Conservation (phyloP, 2,888 invertebrate species). For the Caradrina clavipalpis region DNA sequence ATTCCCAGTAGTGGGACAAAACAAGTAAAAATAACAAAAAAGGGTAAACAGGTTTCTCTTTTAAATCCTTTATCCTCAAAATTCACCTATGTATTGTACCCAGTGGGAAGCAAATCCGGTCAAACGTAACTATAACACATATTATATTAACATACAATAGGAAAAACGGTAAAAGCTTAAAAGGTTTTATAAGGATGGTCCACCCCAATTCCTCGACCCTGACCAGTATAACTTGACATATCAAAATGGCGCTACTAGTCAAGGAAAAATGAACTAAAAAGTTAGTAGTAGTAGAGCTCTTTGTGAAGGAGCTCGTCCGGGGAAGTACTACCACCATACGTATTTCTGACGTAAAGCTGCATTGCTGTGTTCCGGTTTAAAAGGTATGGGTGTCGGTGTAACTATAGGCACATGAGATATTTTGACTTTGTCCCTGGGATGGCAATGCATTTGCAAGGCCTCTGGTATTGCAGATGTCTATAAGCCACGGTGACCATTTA, state of each 20-base stretch:
- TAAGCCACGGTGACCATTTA: too few relatives aligned
- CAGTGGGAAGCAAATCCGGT: slow-evolving; percentile 21
- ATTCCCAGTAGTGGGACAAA: too few relatives aligned
- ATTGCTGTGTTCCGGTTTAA: too few relatives aligned
- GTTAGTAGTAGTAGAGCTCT: too few relatives aligned
- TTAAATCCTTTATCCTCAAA: slow-evolving; percentile 15
- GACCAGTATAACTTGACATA: slow-evolving; percentile 15
- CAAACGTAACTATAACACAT: slow-evolving; percentile 31
- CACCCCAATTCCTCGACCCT: slow-evolving; percentile 27
- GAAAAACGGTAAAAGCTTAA: slow-evolving; percentile 63
- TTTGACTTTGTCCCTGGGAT: too few relatives aligned
- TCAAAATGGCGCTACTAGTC: slow-evolving; percentile 22
- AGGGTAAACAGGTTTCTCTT: slow-evolving; percentile 1
- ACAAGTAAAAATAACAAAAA: slow-evolving; percentile 1
- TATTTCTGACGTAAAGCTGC: too few relatives aligned
- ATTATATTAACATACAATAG: slow-evolving; percentile 44
- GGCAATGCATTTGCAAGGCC: too few relatives aligned
- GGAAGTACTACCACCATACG: too few relatives aligned
- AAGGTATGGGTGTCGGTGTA: too few relatives aligned
- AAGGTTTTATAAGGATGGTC: slow-evolving; percentile 60
- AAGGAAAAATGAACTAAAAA: not conserved
- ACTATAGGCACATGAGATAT: too few relatives aligned
- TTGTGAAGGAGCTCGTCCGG: too few relatives aligned
- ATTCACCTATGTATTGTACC: slow-evolving; percentile 13
- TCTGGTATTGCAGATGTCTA: too few relatives aligned